phyloP scores from a whole-genome alignment of 2,797 vertebrate species.

The Sebastiscus tertius region DNA sequence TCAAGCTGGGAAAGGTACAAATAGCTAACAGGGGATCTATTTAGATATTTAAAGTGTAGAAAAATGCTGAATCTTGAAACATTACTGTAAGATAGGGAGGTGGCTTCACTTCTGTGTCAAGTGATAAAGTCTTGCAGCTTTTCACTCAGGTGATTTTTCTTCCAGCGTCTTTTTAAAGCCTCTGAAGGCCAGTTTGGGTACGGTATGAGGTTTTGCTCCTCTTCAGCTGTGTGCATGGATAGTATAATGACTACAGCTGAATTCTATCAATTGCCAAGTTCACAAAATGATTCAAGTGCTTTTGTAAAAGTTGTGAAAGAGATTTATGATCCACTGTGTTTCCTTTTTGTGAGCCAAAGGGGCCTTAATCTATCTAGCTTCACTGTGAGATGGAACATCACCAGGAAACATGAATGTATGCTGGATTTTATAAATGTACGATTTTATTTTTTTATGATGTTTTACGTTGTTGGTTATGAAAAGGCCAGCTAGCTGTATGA shows the following conservation, averaged over 20 bases:
- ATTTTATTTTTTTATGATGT: background rate
- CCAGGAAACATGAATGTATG: conserved; percentile 12
- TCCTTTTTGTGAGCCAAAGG: background rate
- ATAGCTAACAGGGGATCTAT: background rate
- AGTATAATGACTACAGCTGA: background rate
- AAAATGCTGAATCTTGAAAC: background rate
- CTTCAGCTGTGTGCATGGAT: background rate
- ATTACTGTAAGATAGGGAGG: background rate
- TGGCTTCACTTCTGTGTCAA: background rate
- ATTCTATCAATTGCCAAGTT: conserved; percentile 4
- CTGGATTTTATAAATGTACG: background rate
- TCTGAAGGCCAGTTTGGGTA: background rate
- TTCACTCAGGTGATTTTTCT: conserved; percentile 45
- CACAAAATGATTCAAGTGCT: conserved; percentile 1
- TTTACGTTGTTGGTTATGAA: background rate
- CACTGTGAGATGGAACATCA: background rate
- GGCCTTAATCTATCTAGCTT: background rate
- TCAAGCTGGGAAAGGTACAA: background rate
- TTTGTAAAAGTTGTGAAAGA: background rate
- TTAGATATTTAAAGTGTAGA: background rate
- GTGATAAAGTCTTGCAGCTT: background rate
- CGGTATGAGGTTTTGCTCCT: background rate
- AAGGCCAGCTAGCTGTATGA: background rate
- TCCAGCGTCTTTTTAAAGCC: conserved; percentile 1
- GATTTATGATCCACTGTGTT: background rate